Evolutionary conservation across 30 jellyfish, hydroid and myxozoan species (phyloP), one percentile per base, ranked within the genome.

Genomic region (Turritopsis rubra): DNA sequence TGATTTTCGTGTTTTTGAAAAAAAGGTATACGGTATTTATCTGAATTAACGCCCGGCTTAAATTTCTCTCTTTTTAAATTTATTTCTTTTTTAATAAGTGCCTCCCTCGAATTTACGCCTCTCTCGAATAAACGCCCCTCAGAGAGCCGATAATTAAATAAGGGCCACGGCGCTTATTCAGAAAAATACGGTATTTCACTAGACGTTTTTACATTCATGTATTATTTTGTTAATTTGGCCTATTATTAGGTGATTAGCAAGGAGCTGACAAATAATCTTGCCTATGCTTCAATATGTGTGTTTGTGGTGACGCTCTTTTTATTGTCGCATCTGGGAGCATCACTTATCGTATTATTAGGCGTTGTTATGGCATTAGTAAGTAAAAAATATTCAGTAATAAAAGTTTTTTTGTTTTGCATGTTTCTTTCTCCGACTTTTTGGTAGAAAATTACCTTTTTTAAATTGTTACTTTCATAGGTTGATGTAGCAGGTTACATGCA

Each of bases 401-500:
- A 17, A 7, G 28, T 17, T 68, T 68, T 22, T 68, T 26, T 21
- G 8, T 22, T 68, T 4, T 68, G n/a, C n/a, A n/a, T 68, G 30
- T 17, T 5, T 21, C 29, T 68, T 21, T 68, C 7, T 68, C 28
- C 17, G 30, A n/a, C n/a, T n/a, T n/a, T n/a, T n/a, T n/a, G n/a
- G n/a, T n/a, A n/a, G 77, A 17, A 22, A 1, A 21, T 68, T 7
- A 7, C 4, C 4, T 68, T 68, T 26, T 1, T 8, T 7, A 8
- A 17, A 8, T 41, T 41, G 60, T 41, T 74, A 18, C 18, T 30
- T 41, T 79, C 0, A 21, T 29, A 86, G 94, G 75, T 79, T n/a
- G 86, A 87, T 72, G 83, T 87, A 1, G 95, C 95, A 16, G 95
- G 90, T 7, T 71, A 71, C 27, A 87, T 87, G 95, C 28, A 81